Conservation (phyloP, 2,888 invertebrate species). For the Drosophila nigricruria region DNA sequence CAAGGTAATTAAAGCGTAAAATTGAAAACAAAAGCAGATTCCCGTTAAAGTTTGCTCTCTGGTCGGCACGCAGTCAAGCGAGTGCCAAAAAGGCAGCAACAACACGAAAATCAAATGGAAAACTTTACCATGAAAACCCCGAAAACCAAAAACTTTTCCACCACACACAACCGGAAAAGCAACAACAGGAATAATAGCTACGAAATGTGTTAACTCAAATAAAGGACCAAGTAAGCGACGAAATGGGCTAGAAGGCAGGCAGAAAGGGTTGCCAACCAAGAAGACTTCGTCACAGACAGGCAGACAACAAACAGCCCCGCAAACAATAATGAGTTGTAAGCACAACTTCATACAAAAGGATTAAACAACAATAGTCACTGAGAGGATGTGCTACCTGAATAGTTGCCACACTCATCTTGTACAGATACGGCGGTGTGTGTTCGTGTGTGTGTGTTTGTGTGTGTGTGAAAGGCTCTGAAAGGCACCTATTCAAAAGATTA, state of each 20-base stretch:
- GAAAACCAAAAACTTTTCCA: constrained; percentile 40
- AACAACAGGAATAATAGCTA: constrained; percentile 46
- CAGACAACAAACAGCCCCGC: constrained; percentile 27
- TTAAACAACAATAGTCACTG: constrained; percentile 74
- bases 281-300: not conserved
- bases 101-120: constrained; percentile 52
- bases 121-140: constrained; percentile 41
- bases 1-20: constrained; percentile 77
- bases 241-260: not conserved
- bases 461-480: constrained; percentile 27
- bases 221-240: constrained; percentile 7
- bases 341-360: constrained; percentile 76
- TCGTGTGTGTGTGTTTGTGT: not conserved
- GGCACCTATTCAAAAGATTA: constrained; percentile 65
- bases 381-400: constrained; percentile 54
- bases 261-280: constrained; percentile 14
- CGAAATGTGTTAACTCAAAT: constrained; percentile 59
- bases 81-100: constrained; percentile 38
- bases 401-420: constrained; percentile 42
- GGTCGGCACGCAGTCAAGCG: constrained; percentile 44
- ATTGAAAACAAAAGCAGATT: constrained; percentile 69
- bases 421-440: not conserved
- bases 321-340: constrained; percentile 79
- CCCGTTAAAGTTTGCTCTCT: constrained; percentile 39
- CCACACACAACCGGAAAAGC: constrained; percentile 42